Conservation (phyloP, 2,888 invertebrate genomes). For the Ectobius pallidus region DNA sequence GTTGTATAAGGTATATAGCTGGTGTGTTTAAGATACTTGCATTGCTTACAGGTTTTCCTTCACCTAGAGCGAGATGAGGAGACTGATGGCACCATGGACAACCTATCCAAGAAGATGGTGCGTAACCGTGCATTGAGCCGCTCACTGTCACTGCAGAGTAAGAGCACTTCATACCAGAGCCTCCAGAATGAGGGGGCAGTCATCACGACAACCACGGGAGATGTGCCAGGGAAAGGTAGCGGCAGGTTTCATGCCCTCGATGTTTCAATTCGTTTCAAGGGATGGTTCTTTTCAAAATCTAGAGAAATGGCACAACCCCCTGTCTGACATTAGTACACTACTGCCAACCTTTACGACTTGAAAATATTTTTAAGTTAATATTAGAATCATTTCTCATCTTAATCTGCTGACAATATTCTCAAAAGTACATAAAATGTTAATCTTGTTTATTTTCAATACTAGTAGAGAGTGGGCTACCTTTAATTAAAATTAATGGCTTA, state of each 20-base stretch:
- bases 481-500: too few relatives aligned
- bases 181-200: slow-evolving; percentile 61
- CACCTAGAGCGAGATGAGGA: slow-evolving; percentile 80
- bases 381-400: neutral
- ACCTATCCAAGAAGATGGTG: slow-evolving; percentile 75
- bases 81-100: slow-evolving; percentile 68
- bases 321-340: neutral
- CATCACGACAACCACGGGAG: slow-evolving; percentile 12
- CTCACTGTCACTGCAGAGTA: slow-evolving; percentile 74
- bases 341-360: neutral
- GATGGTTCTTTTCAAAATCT: neutral
- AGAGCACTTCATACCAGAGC: slow-evolving; percentile 77
- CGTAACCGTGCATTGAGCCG: slow-evolving; percentile 72
- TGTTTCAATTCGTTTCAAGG: neutral
- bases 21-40: too few relatives aligned
- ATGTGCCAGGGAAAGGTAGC: slow-evolving; percentile 24
- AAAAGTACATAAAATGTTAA: too few relatives aligned
- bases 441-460: too few relatives aligned
- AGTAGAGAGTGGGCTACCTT: too few relatives aligned
- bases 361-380: neutral
- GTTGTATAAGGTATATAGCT: too few relatives aligned
- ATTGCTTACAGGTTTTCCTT: slow-evolving; percentile 65
- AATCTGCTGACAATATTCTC: too few relatives aligned
- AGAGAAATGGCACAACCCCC: slow-evolving; percentile 13
- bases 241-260: slow-evolving; percentile 21